Evolutionary conservation across 1,140 invertebrate species (phyloP), one percentile per base, ranked within the genome.

Genomic region (Tribolium castaneum): DNA sequence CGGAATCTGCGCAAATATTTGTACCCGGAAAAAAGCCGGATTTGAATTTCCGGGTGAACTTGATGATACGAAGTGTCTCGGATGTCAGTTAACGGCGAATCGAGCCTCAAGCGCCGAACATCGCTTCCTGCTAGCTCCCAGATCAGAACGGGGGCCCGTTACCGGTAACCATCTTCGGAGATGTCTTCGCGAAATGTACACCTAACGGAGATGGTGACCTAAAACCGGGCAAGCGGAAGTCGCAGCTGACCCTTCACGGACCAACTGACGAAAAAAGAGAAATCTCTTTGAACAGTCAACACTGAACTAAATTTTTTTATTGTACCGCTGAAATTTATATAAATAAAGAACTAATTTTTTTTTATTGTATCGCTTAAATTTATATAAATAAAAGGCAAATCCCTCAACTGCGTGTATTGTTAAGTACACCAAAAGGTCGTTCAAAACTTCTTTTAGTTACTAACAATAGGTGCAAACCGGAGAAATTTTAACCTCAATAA

Each of bases 81-180:
- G 75, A 77, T 77, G 75, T 77, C 75, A 77, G 75, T 77, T 77
- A 77, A 77, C 75, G 75, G 75, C 52, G 12, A 77, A 77, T 54
- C 54, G 50, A 50, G 75, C 75, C 75, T 30, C 59, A 34, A 77
- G 75, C 75, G 22, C 19, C 54, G 45, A 56, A 77, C 59, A 77
- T 77, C 75, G 59, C 75, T 77, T 77, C 75, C 75, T 77, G 75
- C 19, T 76, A 50, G 14, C 56, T 50, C 70, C 19, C 14, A 25
- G 39, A 6, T 22, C 70, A 22, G 10, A 22, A 59, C 54, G 22
- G 59, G 34, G 59, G 59, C 59, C 59, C 59, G 59, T 66, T 66
- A 66, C 25, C 30, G 59, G 59, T 66, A 35, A 66, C 59, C 59
- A 66, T 66, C 59, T 66, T 66, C 59, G 59, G 59, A 66, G 59